These are phyloP conservation scores for Drosophila varians DNA, from an alignment of 1,140 invertebrate species.

Conservation along the genomic window DNA sequence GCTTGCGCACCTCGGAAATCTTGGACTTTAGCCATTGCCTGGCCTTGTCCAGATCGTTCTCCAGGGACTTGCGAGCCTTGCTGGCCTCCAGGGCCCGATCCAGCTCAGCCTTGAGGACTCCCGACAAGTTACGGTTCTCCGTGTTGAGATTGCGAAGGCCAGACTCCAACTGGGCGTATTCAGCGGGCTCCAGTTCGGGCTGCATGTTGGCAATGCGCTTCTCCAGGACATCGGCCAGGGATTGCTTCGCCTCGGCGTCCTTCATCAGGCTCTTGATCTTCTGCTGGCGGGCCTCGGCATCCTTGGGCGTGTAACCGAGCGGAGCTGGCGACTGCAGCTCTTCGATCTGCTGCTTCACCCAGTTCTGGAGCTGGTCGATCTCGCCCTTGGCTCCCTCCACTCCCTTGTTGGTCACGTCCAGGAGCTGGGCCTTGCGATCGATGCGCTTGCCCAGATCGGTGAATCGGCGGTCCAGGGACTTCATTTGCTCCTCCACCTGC, in stretches of 20 bases:
- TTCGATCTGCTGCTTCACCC: slow-evolving; percentile 91
- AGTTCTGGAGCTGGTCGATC: slow-evolving; percentile 90
- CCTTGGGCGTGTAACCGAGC: slow-evolving; percentile 90
- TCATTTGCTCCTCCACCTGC: slow-evolving; percentile 95
- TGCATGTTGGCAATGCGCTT: slow-evolving; percentile 93
- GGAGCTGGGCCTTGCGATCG: slow-evolving; percentile 91
- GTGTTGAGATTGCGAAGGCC: slow-evolving; percentile 87
- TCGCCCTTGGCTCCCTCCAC: slow-evolving; percentile 90
- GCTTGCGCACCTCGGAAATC: slow-evolving; percentile 89
- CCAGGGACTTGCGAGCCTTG: slow-evolving; percentile 90
- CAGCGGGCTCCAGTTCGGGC: slow-evolving; percentile 92
- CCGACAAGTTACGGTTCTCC: slow-evolving; percentile 89
- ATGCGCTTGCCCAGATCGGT: slow-evolving; percentile 93
- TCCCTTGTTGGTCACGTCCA: slow-evolving; percentile 91
- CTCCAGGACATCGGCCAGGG: slow-evolving; percentile 91
- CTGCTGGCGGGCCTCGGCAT: slow-evolving; percentile 89
- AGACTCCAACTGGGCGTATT: slow-evolving; percentile 89
- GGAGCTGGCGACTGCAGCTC: slow-evolving; percentile 87
- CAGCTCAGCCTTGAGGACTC: slow-evolving; percentile 89
- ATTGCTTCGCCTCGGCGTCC: slow-evolving; percentile 93
- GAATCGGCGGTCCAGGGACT: slow-evolving; percentile 91
- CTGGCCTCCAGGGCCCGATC: slow-evolving; percentile 87
- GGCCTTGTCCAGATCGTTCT: slow-evolving; percentile 90
- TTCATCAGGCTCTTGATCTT: slow-evolving; percentile 90
- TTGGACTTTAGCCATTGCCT: slow-evolving; percentile 91